Evolutionary conservation across 2,797 vertebrate genomes (phyloP).

Genomic region (Pelobates cultripes): DNA sequence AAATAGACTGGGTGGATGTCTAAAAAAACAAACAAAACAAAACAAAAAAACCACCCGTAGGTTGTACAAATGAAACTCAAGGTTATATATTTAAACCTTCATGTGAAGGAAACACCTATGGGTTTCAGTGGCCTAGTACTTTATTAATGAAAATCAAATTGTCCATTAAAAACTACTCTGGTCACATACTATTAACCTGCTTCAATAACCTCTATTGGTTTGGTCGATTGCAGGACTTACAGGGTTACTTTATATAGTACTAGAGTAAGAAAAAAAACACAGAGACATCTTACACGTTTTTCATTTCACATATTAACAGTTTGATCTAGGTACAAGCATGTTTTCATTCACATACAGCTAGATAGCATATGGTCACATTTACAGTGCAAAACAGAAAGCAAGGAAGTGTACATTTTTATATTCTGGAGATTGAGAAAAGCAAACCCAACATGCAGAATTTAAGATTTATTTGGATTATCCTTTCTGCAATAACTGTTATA

Average conservation of each 20-base stretch:
- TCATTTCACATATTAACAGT: constrained; percentile 77
- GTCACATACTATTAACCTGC: not conserved
- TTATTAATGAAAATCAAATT: not conserved
- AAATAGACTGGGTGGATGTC: not conserved
- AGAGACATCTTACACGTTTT: constrained; percentile 66
- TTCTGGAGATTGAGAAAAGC: constrained; percentile 68
- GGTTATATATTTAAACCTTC: not conserved
- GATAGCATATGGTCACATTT: constrained; percentile 75
- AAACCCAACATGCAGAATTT: constrained; percentile 77
- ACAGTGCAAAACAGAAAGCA: constrained; percentile 76
- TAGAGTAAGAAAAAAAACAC: constrained; percentile 44
- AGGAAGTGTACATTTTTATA: constrained; percentile 72
- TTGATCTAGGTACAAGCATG: constrained; percentile 84
- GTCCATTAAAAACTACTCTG: not conserved
- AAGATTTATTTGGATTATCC: constrained; percentile 8
- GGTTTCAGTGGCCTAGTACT: not conserved
- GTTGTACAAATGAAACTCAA: not conserved
- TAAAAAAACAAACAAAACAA: not conserved
- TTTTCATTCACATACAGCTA: constrained; percentile 78
- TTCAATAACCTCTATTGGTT: not conserved
- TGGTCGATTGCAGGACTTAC: not conserved
- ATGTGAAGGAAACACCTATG: not conserved
- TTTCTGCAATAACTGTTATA: not conserved
- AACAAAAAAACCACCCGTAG: too few relatives aligned
- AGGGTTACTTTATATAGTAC: not conserved